Percentiles rank a stretch among this genome's conserved stretches.
These are phyloP conservation scores for Alfaro cultratus DNA, from an alignment of 2,797 vertebrate genomes.

Conservation along the genomic window DNA sequence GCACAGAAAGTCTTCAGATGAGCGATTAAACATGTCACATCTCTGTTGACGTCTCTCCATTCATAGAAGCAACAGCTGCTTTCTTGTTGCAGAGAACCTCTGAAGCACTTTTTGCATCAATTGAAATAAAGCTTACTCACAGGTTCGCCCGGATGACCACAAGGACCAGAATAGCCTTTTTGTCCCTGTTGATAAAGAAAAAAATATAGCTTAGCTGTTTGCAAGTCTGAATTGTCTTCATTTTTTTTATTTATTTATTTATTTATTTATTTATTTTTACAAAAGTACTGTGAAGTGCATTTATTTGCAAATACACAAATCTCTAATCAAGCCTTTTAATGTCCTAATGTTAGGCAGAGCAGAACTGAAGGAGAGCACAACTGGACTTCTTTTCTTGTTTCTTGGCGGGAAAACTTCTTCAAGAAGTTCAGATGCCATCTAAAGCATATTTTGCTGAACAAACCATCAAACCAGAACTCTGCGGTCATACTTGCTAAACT, in stretches of 20 bases:
- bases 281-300: background rate
- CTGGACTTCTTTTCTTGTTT: background rate
- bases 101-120: background rate
- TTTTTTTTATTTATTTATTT: background rate
- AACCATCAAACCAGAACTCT: background rate
- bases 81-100: background rate
- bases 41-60: background rate
- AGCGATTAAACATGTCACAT: background rate
- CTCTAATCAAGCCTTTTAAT: background rate
- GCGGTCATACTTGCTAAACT: background rate
- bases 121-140: slow-evolving; percentile 80
- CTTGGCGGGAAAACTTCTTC: background rate
- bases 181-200: slow-evolving; percentile 79
- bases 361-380: background rate
- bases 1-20: background rate
- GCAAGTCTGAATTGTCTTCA: background rate
- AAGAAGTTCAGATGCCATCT: background rate
- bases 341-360: background rate
- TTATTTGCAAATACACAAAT: background rate
- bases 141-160: slow-evolving; percentile 91
- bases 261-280: background rate
- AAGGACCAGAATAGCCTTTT: slow-evolving; percentile 90
- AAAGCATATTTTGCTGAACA: background rate
- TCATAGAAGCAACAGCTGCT: background rate
- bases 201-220: slow-evolving; percentile 21